Base-by-base conservation (phyloP, 2,888 invertebrate genomes). In the Cosmia trapezina region DNA sequence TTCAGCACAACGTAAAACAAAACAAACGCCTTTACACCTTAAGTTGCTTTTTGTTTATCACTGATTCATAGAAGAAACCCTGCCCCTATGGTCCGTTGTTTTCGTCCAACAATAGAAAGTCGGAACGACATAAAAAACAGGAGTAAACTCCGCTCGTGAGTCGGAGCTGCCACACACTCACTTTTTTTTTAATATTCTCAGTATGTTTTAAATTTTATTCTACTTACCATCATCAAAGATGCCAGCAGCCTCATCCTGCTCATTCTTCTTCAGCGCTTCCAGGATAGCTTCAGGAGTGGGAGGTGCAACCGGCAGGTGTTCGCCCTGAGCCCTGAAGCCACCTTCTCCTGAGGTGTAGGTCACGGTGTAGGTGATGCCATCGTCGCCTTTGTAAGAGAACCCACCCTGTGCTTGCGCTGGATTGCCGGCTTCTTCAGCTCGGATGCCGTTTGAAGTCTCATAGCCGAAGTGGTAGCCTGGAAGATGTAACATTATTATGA, bases 341-440 rank as follows among this genome's bases (percentile, higher is more conserved):
- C 96, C 97, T 89, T 96, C 97, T 78, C 97, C 97, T 28, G 90
- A 96, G 0, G 95, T 94, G 86, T 96, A 97, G 5, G 94, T 94
- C 37, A 97, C 88, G 17, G 96, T 94, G 90, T 96, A 96, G 0
- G 94, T 93, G 78, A 92, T 91, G 0, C 97, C 97, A 85, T 97
- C 97, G 8, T 97, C 97, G 0, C 96, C 96, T 43, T 96, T 96
- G 91, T 97, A 97, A 0, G 96, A 94, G 88, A 96, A 97, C 0
- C 96, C 95, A 0, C 97, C 97, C 72, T 96, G 94, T 1, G 91
- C 91, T 41, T 92, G 90, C 0, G 73, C 83, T 0, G 90, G 71
- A 67, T 93, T 90, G 0, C 95, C 94, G 3, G 90, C 87, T 76
- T 95, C 94, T 78, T 95, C 94, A 17, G 93, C 93, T 49, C 92